phyloP scores from a whole-genome alignment of 2,797 vertebrate species.

The Leptatherina wallacei region DNA sequence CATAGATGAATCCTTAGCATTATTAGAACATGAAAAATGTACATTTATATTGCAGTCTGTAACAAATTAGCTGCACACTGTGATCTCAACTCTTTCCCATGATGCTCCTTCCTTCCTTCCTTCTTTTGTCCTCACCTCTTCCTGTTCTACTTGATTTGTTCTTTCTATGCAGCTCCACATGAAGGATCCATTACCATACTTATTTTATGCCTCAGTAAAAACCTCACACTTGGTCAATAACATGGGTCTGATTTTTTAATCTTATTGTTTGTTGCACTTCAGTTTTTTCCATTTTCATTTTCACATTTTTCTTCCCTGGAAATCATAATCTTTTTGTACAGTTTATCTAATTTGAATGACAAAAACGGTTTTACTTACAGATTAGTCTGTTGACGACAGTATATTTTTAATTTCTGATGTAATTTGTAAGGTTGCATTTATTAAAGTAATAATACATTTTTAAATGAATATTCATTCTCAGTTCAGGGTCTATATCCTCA shows the following conservation, averaged over 20 bases:
- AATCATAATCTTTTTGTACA: not conserved
- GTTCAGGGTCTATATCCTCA: not conserved
- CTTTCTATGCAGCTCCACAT: not conserved
- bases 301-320: not conserved
- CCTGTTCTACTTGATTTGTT: conserved; percentile 22
- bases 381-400: too few relatives aligned
- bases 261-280: not conserved
- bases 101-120: conserved; percentile 40
- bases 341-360: too few relatives aligned
- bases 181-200: conserved; percentile 1
- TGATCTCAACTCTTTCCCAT: conserved; percentile 44
- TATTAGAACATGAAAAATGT: too few relatives aligned
- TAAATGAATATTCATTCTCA: not conserved
- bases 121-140: conserved; percentile 40
- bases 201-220: not conserved
- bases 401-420: not conserved
- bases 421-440: not conserved
- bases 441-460: not conserved
- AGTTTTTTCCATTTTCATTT: not conserved
- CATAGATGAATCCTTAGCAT: too few relatives aligned
- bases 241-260: not conserved
- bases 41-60: conserved; percentile 14
- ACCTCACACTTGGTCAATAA: not conserved
- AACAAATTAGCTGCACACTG: conserved; percentile 16
- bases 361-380: not conserved